Evolutionary conservation across 1,140 invertebrate genomes (phyloP).

Genomic region (Lucilia sericata): DNA sequence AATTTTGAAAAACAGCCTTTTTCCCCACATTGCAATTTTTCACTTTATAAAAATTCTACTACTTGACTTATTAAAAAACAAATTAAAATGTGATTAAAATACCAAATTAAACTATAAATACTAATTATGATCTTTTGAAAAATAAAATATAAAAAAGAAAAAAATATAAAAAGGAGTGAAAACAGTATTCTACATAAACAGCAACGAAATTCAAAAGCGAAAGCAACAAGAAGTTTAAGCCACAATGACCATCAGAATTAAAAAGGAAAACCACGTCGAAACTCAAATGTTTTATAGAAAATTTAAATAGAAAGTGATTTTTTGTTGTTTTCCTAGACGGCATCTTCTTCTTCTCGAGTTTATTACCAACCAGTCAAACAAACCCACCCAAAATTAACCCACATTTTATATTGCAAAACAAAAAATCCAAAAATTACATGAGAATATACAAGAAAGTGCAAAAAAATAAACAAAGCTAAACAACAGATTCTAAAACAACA

Average conservation of each 20-base stretch:
- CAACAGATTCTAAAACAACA: not conserved
- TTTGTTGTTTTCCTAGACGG: not conserved
- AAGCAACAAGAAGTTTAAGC: not conserved
- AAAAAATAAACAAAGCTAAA: not conserved
- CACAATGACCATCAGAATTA: not conserved
- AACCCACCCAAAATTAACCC: constrained; percentile 25
- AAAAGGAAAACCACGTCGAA: not conserved
- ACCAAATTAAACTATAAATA: not conserved
- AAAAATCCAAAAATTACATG: not conserved
- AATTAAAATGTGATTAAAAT: not conserved
- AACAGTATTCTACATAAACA: not conserved
- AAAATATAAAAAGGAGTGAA: not conserved
- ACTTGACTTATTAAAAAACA: not conserved
- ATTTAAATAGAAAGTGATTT: not conserved
- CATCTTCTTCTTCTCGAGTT: not conserved
- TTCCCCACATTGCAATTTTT: too few relatives aligned
- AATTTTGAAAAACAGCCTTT: too few relatives aligned
- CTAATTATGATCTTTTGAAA: too few relatives aligned
- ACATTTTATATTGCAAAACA: not conserved
- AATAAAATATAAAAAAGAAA: not conserved
- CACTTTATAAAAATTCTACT: not conserved
- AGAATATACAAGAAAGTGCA: not conserved
- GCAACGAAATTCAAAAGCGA: not conserved
- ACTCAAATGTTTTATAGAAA: not conserved
- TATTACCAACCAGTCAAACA: not conserved